Evolutionary conservation across 2,113 vertebrate genomes (phyloP).

Genomic region (Pipra filicauda): DNA sequence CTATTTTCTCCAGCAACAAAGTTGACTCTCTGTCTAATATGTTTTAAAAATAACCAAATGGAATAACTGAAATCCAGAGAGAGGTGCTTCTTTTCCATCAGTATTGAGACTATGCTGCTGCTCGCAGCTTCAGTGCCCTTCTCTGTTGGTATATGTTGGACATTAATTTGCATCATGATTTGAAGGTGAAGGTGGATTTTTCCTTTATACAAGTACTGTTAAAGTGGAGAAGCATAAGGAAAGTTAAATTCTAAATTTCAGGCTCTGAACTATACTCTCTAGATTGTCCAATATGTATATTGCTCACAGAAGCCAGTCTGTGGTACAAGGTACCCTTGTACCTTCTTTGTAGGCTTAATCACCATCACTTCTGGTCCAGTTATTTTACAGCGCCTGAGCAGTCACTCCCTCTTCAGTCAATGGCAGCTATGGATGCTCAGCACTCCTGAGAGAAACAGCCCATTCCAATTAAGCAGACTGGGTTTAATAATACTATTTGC

Average conservation of each 20-base stretch:
- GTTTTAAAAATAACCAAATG: background rate
- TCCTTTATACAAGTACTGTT: constrained; percentile 14
- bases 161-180: background rate
- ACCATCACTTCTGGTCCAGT: background rate
- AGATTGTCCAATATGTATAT: background rate
- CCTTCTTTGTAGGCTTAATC: background rate
- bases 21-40: background rate
- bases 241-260: background rate
- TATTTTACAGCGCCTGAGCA: background rate
- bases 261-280: background rate
- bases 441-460: background rate
- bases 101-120: background rate
- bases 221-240: background rate
- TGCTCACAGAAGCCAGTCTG: background rate
- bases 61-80: background rate
- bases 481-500: background rate
- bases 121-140: background rate
- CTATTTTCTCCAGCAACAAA: background rate
- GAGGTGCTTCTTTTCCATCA: background rate
- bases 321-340: background rate
- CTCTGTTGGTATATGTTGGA: background rate
- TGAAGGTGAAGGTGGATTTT: constrained; percentile 30
- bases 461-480: background rate
- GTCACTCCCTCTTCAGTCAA: background rate
- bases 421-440: background rate